phyloP scores from a whole-genome alignment of 37 sponge, comb jelly and placozoan species.

The Diacarnus erythraeanus region DNA sequence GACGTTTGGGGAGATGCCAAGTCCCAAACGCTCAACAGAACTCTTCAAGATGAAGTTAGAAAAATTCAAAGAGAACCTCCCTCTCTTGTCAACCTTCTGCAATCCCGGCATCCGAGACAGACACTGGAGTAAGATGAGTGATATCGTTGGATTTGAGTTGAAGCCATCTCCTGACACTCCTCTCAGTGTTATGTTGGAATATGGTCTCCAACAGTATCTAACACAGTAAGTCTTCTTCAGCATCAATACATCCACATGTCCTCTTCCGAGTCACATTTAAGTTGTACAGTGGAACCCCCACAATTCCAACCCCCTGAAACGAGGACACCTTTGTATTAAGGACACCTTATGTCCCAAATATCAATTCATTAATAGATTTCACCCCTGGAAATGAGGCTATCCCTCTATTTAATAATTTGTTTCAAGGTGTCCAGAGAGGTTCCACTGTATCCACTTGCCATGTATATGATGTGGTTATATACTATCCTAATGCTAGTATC shows the following conservation, averaged over 20 bases:
- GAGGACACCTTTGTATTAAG: too few relatives aligned
- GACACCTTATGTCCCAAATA: too few relatives aligned
- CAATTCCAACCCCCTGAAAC: too few relatives aligned
- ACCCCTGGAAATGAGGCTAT: too few relatives aligned
- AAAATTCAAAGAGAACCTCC: conserved; percentile 90
- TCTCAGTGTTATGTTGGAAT: conserved; percentile 79
- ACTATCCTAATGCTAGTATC: too few relatives aligned
- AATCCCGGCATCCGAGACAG: conserved; percentile 93
- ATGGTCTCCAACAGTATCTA: conserved; percentile 81
- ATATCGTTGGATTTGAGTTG: conserved; percentile 87
- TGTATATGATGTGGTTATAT: too few relatives aligned
- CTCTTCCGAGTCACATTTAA: too few relatives aligned
- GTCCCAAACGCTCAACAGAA: conserved; percentile 84
- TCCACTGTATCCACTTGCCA: too few relatives aligned
- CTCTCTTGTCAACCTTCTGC: conserved; percentile 86
- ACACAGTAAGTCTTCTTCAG: conserved; percentile 49
- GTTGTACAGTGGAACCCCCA: too few relatives aligned
- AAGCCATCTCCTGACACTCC: conserved; percentile 90
- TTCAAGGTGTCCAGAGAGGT: too few relatives aligned
- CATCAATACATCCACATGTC: not conserved
- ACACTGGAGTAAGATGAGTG: conserved; percentile 95
- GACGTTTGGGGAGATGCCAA: conserved; percentile 82
- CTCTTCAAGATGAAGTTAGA: conserved; percentile 86
- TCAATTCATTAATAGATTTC: too few relatives aligned
- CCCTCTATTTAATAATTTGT: too few relatives aligned